phyloP scores from a whole-genome alignment of 2,797 vertebrate species.

The Mormyrus proboscirostris region DNA sequence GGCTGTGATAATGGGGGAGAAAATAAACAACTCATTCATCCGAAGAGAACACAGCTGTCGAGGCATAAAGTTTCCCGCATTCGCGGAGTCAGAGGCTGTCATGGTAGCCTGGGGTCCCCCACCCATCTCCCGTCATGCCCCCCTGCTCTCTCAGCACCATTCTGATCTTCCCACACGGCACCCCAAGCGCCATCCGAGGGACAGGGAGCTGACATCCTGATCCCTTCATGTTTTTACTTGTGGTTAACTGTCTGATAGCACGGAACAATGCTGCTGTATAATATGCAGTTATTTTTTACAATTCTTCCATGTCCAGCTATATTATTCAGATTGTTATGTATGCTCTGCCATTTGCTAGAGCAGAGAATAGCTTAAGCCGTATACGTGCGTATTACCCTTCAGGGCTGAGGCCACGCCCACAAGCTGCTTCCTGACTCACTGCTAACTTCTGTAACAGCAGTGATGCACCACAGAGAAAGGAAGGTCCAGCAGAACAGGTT shows the following conservation, averaged over 20 bases:
- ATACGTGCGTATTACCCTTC: neutral
- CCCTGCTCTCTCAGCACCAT: slow-evolving; percentile 44
- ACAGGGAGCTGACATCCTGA: neutral
- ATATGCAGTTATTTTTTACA: neutral
- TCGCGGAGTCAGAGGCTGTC: slow-evolving; percentile 30
- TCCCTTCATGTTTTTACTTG: neutral
- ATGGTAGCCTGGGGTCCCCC: slow-evolving; percentile 40
- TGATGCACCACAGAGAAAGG: neutral
- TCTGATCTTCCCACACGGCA: slow-evolving; percentile 41
- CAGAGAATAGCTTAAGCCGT: neutral
- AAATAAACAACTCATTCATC: neutral
- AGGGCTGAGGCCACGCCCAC: neutral
- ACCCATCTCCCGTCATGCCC: slow-evolving; percentile 28
- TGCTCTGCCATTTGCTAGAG: neutral
- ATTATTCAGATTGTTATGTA: neutral
- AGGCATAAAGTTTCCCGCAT: neutral
- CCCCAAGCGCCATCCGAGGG: neutral
- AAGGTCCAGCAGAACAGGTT: neutral
- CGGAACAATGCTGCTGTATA: neutral
- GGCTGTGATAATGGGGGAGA: neutral
- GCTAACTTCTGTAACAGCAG: neutral
- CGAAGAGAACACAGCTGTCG: neutral
- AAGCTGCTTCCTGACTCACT: neutral
- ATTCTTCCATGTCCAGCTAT: neutral
- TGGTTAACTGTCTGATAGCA: neutral